phyloP scores from a whole-genome alignment of 2,797 vertebrate species.

The Catostomus latipinnis region DNA sequence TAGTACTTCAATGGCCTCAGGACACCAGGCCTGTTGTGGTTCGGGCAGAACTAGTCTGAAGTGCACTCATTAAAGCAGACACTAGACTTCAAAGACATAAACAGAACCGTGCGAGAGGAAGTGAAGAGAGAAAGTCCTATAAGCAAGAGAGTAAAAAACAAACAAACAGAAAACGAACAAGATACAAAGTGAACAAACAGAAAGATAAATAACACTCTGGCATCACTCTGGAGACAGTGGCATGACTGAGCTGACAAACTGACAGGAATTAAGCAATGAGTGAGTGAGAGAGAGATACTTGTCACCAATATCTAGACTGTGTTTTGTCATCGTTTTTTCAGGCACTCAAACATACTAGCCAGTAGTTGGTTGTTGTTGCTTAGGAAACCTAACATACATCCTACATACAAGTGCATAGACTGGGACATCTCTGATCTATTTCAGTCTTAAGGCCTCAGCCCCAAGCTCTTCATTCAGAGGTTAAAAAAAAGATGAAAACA shows the following conservation, averaged over 20 bases:
- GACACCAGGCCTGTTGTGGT: constrained; percentile 38
- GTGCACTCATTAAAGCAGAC: constrained; percentile 73
- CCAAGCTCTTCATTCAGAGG: no score
- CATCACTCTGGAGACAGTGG: background rate
- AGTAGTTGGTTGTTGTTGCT: no score
- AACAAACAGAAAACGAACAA: no score
- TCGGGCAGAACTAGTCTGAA: constrained; percentile 61
- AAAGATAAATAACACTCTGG: background rate
- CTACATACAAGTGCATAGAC: no score
- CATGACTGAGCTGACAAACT: background rate
- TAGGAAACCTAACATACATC: no score
- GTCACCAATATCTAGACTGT: background rate
- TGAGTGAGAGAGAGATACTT: constrained; percentile 15
- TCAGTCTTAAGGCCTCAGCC: no score
- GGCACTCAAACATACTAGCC: no score
- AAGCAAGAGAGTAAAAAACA: background rate
- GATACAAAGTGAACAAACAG: background rate
- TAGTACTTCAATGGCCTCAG: constrained; percentile 54
- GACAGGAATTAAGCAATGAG: constrained; percentile 45
- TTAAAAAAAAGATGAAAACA: no score
- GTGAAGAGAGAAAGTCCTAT: background rate
- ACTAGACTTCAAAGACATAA: constrained; percentile 68
- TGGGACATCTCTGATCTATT: no score
- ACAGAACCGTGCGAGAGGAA: constrained; percentile 43
- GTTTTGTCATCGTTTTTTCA: background rate